These are phyloP conservation scores for Sturnira hondurensis DNA, from an alignment of 2,113 vertebrate genomes.

Conservation along the genomic window DNA sequence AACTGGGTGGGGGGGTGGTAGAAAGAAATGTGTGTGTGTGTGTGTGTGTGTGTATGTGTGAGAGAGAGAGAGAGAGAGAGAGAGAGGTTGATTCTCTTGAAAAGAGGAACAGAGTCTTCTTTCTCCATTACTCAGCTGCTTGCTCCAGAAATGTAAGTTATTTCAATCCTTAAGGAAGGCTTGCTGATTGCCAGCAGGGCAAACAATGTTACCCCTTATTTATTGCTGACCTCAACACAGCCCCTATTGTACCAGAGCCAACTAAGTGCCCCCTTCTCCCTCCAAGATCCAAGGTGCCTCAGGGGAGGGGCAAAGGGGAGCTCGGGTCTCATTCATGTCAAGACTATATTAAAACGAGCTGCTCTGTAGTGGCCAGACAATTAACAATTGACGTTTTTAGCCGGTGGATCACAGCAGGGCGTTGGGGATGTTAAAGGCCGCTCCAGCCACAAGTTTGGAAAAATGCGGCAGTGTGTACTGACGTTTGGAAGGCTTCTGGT, in stretches of 20 bases:
- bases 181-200: conserved; percentile 69
- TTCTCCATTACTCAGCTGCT: conserved; percentile 77
- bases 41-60: neutral
- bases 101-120: conserved; percentile 80
- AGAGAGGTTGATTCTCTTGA: conserved; percentile 26
- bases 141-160: conserved; percentile 83
- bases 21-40: neutral
- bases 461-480: conserved; percentile 54
- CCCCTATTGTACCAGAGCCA: conserved; percentile 74
- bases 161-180: conserved; percentile 84
- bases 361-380: conserved; percentile 78
- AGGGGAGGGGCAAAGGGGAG: conserved; percentile 78
- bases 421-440: conserved; percentile 57
- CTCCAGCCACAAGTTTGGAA: conserved; percentile 40
- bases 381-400: conserved; percentile 80
- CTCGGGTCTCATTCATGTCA: conserved; percentile 79
- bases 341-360: conserved; percentile 78
- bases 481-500: conserved; percentile 69
- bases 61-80: neutral
- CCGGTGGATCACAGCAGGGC: conserved; percentile 71
- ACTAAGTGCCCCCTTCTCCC: conserved; percentile 73
- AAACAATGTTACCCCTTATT: conserved; percentile 85
- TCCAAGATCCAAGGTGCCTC: conserved; percentile 81
- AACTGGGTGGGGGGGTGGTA: neutral
- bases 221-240: conserved; percentile 83